phyloP scores from a whole-genome alignment of 2,797 vertebrate species.

The Chaenodraco wilsoni region DNA sequence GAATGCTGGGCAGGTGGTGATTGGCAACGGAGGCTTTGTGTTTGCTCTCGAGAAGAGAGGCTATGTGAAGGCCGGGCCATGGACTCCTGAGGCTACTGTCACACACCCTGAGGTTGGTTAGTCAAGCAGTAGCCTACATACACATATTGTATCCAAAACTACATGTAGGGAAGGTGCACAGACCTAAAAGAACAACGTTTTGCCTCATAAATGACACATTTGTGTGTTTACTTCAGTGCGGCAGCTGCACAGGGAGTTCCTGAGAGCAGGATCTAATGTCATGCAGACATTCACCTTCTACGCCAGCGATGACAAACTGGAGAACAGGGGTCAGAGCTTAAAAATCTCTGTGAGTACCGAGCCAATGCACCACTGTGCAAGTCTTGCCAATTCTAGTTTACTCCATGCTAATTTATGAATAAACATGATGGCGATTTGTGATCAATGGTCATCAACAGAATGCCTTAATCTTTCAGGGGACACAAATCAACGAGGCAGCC shows the following conservation, averaged over 20 bases:
- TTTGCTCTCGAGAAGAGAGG: constrained; percentile 90
- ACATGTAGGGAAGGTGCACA: background rate
- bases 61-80: constrained; percentile 90
- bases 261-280: constrained; percentile 92
- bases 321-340: constrained; percentile 91
- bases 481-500: constrained; percentile 90
- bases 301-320: constrained; percentile 95
- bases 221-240: constrained; percentile 83
- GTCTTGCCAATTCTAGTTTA: background rate
- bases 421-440: background rate
- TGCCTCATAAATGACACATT: constrained; percentile 12
- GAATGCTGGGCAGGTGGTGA: constrained; percentile 87
- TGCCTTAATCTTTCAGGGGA: constrained; percentile 70
- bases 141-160: background rate
- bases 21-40: constrained; percentile 91
- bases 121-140: constrained; percentile 60
- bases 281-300: constrained; percentile 98
- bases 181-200: background rate
- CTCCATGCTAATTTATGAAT: background rate
- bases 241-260: constrained; percentile 95
- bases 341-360: constrained; percentile 66
- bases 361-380: background rate
- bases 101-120: constrained; percentile 90
- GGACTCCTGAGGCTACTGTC: constrained; percentile 89
- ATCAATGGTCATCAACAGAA: background rate